Conservation (phyloP, 2,113 vertebrate genomes). For the Otolemur garnettii region DNA sequence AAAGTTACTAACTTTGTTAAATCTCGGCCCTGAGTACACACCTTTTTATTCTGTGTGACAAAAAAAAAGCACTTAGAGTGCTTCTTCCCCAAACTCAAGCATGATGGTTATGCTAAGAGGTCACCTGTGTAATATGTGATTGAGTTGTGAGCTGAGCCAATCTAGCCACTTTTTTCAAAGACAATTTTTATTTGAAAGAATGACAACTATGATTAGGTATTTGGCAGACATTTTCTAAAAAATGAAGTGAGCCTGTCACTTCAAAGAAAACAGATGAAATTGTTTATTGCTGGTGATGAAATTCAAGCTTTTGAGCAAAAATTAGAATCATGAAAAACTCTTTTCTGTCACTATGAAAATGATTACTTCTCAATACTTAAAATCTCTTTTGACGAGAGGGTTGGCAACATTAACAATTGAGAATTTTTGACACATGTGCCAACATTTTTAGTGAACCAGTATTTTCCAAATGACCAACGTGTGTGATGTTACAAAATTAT, state of each 20-base stretch:
- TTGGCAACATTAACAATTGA: not conserved
- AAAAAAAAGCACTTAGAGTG: not conserved
- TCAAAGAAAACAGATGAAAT: not conserved
- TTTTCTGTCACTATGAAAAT: not conserved
- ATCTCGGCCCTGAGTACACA: not conserved
- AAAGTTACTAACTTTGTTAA: slow-evolving; percentile 44
- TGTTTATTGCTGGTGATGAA: slow-evolving; percentile 18
- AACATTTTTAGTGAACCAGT: not conserved
- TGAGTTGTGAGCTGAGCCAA: not conserved
- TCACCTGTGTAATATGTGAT: not conserved
- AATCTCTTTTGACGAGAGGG: not conserved
- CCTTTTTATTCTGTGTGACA: not conserved
- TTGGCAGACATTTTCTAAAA: slow-evolving; percentile 35
- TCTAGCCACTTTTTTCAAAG: not conserved
- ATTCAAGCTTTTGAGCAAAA: slow-evolving; percentile 50
- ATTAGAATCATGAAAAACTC: not conserved
- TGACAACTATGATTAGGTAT: not conserved
- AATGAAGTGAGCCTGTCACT: too few species aligned
- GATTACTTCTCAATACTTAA: not conserved
- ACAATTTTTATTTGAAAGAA: slow-evolving; percentile 31
- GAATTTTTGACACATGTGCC: not conserved
- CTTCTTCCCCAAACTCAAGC: not conserved
- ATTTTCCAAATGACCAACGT: not conserved
- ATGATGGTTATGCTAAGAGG: not conserved
- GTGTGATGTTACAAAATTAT: not conserved